Base-by-base conservation (phyloP, 2,113 vertebrate genomes). In the Misgurnus mizolepis region DNA sequence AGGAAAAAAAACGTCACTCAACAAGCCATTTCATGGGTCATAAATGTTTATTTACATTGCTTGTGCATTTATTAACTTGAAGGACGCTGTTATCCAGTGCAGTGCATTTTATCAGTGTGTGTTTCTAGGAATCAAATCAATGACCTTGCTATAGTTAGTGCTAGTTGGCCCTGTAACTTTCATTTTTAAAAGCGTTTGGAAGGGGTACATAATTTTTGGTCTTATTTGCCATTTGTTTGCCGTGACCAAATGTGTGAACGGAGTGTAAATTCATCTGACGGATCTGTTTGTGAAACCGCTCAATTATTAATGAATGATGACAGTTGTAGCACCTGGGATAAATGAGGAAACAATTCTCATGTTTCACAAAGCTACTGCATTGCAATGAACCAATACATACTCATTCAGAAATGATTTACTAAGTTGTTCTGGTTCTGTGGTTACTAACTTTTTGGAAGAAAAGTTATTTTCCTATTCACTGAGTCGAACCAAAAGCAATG, bases 221-320 rank as follows among this genome's bases (percentile, higher is more conserved):
- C 5, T n/a, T 70, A 34, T 40, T 4, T 17, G 0, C 27, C 18
- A 53, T 65, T 67, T 74, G 43, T 64, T 5, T 70, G 55, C 41
- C 47, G 40, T 60, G 79, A 70, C 56, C 27, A 70, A 82, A 82
- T 72, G 77, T 70, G 74, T 84, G 56, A 81, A 82, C 49, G 41
- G 45, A 82, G 49, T 62, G 18, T 22, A 64, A 75, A 56, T 12
- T 7, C 17, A 66, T 71, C 39, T 58, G 65, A 18, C 27, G 41
- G 64, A 79, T 79, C 58, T 64, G 55, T 43, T 11, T n/a, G 58
- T 82, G 75, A 80, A 88, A 89, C 89, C 87, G 81, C 89, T 90
- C 11, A 90, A 86, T 39, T 80, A 70, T 60, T 66, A 68, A 89
- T 80, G 85, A 84, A 69, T 75, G 84, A 83, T 85, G 83, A 79